Evolutionary conservation across 2,113 vertebrate genomes (phyloP).

Genomic region (Ploceus nigricollis): DNA sequence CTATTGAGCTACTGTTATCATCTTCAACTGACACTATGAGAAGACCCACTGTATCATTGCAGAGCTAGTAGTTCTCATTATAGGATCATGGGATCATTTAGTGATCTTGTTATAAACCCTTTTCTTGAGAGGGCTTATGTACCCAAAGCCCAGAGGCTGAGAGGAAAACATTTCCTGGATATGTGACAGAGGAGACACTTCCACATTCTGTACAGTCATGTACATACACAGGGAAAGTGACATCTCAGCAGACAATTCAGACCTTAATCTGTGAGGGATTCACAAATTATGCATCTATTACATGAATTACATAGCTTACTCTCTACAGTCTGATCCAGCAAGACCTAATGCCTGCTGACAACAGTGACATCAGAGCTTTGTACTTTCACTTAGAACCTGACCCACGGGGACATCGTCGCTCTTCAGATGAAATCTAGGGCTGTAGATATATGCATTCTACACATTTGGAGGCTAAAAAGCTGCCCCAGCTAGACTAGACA

Average conservation of each 20-base stretch:
- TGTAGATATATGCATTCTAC: neutral
- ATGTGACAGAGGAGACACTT: neutral
- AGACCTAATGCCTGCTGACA: neutral
- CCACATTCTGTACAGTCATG: neutral
- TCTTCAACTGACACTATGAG: neutral
- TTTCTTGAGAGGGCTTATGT: neutral
- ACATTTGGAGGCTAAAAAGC: neutral
- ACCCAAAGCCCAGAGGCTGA: neutral
- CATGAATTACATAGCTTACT: neutral
- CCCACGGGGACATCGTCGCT: rapidly evolving
- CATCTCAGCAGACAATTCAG: neutral
- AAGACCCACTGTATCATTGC: neutral
- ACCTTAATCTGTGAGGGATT: neutral
- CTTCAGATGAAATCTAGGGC: neutral
- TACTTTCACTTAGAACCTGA: neutral
- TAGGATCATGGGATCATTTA: neutral
- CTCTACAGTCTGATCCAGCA: neutral
- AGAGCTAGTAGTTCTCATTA: neutral
- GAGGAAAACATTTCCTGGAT: neutral
- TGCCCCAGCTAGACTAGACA: neutral
- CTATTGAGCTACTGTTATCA: neutral
- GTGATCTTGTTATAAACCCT: neutral
- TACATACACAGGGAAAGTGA: neutral
- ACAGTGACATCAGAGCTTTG: neutral
- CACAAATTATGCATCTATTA: neutral